Evolutionary conservation across 2,888 invertebrate genomes (phyloP), one percentile per base, ranked within the genome.

Genomic region (Junonia oenone): DNA sequence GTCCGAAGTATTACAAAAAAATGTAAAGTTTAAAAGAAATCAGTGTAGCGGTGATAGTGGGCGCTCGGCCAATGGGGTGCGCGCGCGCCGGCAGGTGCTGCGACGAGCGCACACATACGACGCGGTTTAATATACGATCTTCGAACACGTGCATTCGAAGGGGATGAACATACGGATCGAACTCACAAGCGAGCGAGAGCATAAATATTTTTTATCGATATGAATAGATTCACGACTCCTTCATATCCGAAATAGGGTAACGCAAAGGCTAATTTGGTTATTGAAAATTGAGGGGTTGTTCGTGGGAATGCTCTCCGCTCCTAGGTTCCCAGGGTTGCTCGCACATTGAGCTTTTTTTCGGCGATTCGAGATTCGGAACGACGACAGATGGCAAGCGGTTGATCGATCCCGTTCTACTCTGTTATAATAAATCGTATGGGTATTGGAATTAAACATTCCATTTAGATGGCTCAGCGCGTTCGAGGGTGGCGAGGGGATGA

Each of bases 221-320:
- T 83, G 87, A 86, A 89, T 89, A 89, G 87, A 90, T 90, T 88
- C 90, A 89, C 85, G 84, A 89, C 84, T 89, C 87, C 87, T 86
- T 83, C 87, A 83, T 89, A 87, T 88, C 83, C 87, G 84, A 90
- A 89, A 90, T 90, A 88, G 90, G 90, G 90, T 90, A 91, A 90
- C 90, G 90, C 87, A 89, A 90, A 90, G 88, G 89, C 90, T 90
- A 90, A 91, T 91, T 91, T 91, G 90, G 90, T 90, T 91, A 91
- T 90, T 90, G 90, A 86, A 88, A 87, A 89, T 89, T 86, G 89
- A 87, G 91, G 90, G 90, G 90, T 91, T 84, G 90, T 86, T 91
- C 93, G 93, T 93, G 93, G 93, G 93, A 93, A 93, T 91, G 91
- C 90, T 86, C 82, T 85, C 79, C 82, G 89, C 82, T 86, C 84